Conservation (phyloP, 1,140 invertebrate genomes). For the Plodia interpunctella region DNA sequence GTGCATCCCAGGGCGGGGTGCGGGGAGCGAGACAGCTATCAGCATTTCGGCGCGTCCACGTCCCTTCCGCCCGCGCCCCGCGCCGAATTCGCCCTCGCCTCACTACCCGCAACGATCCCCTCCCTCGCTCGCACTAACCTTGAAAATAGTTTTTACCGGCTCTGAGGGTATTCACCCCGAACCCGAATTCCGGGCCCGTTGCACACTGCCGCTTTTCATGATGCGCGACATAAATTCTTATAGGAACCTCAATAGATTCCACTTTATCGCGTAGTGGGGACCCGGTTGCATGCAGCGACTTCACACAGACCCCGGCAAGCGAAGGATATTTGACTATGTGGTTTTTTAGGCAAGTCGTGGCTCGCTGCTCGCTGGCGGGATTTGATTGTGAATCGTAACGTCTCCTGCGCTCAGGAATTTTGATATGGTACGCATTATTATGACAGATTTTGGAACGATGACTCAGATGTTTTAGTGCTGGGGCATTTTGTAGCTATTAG, state of each 20-base stretch:
- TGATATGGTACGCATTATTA: slow-evolving; percentile 26
- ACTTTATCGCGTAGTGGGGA: slow-evolving; percentile 24
- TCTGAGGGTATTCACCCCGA: slow-evolving; percentile 74
- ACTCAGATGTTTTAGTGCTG: slow-evolving; percentile 12
- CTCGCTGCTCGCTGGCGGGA: slow-evolving; percentile 42
- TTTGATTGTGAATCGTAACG: slow-evolving; percentile 46
- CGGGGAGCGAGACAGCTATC: slow-evolving; percentile 52
- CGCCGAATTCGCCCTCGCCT: slow-evolving; percentile 51
- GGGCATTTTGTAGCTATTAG: background rate
- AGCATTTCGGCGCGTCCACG: slow-evolving; percentile 71
- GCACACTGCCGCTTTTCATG: slow-evolving; percentile 55
- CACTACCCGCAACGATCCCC: slow-evolving; percentile 60
- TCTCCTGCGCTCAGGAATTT: slow-evolving; percentile 34
- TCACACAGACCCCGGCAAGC: slow-evolving; percentile 52
- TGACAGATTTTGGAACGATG: slow-evolving; percentile 23
- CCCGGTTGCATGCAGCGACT: slow-evolving; percentile 34
- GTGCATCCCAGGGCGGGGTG: slow-evolving; percentile 31
- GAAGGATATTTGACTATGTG: slow-evolving; percentile 72
- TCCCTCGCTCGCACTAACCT: slow-evolving; percentile 64
- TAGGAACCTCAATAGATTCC: slow-evolving; percentile 35
- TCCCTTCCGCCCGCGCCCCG: slow-evolving; percentile 44
- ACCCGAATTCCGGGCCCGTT: slow-evolving; percentile 64
- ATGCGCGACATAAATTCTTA: slow-evolving; percentile 45
- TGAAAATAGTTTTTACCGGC: slow-evolving; percentile 76
- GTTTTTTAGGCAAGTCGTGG: slow-evolving; percentile 64